phyloP scores from a whole-genome alignment of 2,888 invertebrate genomes.

The Gastrophysa polygoni region DNA sequence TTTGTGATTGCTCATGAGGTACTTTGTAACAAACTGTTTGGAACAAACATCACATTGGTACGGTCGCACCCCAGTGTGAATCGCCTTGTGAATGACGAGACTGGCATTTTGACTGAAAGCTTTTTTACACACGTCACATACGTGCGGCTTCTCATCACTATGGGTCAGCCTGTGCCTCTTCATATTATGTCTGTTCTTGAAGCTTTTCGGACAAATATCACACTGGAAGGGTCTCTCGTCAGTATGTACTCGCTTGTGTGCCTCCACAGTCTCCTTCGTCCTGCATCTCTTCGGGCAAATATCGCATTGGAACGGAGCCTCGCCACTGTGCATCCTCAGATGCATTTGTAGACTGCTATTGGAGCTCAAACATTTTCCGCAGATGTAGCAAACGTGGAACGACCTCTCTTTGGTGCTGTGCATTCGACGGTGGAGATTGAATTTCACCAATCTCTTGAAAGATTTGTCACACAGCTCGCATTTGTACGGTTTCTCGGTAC shows the following conservation, averaged over 20 bases:
- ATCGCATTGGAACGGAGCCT: constrained; percentile 31
- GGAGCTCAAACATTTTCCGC: no score
- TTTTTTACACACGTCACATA: constrained; percentile 54
- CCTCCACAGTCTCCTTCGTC: constrained; percentile 42
- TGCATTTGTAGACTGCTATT: no score
- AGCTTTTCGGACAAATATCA: constrained; percentile 59
- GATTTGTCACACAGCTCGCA: constrained; percentile 59
- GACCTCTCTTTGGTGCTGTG: neutral
- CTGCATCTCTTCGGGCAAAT: constrained; percentile 35
- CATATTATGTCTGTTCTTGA: constrained; percentile 37
- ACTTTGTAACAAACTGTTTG: constrained; percentile 39
- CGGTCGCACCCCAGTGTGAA: constrained; percentile 25
- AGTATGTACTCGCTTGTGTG: constrained; percentile 59
- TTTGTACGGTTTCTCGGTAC: constrained; percentile 39
- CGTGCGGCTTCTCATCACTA: constrained; percentile 44
- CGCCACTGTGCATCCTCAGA: neutral
- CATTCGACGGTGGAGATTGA: neutral
- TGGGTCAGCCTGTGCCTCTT: constrained; percentile 45
- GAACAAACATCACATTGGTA: constrained; percentile 34
- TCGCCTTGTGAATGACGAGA: constrained; percentile 38
- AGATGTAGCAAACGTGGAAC: no score
- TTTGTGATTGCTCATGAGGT: constrained; percentile 44
- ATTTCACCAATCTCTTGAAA: constrained; percentile 38
- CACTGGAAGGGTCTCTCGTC: constrained; percentile 63
- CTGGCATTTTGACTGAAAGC: constrained; percentile 61